Conservation (phyloP, 2,797 vertebrate species). For the Microctenopoma lineatum region DNA sequence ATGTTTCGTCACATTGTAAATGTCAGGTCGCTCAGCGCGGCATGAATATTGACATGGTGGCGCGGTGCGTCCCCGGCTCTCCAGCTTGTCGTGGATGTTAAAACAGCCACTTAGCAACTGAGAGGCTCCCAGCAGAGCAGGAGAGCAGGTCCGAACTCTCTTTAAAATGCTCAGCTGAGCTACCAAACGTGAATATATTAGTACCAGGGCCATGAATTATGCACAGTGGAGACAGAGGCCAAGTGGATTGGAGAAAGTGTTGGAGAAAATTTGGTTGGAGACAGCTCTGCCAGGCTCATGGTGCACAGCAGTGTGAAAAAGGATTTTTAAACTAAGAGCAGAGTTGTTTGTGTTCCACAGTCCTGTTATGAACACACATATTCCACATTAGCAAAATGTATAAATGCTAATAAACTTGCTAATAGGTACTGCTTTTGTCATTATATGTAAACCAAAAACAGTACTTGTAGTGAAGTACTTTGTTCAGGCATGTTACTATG, state of each 20-base stretch:
- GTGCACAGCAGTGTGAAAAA: neutral
- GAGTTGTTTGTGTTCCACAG: neutral
- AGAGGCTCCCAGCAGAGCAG: conserved; percentile 42
- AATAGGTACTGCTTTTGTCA: neutral
- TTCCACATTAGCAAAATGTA: neutral
- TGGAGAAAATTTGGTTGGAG: conserved; percentile 3
- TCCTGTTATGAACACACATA: neutral
- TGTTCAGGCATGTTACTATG: too few relatives aligned
- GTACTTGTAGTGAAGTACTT: too few relatives aligned
- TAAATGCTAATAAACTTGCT: neutral
- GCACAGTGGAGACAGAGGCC: conserved; percentile 16
- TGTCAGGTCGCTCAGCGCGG: conserved; percentile 39
- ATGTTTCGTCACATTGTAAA: conserved; percentile 48
- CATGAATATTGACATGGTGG: conserved; percentile 48
- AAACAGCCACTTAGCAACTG: conserved; percentile 52
- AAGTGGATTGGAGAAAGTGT: conserved; percentile 17
- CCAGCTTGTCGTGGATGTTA: conserved; percentile 50
- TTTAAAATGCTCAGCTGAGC: conserved; percentile 28
- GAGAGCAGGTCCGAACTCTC: conserved; percentile 4
- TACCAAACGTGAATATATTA: conserved; percentile 36
- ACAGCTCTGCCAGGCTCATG: neutral
- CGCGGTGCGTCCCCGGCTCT: conserved; percentile 7
- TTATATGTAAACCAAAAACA: too few relatives aligned
- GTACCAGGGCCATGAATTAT: conserved; percentile 39
- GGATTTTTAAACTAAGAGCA: neutral